Evolutionary conservation across 2,888 invertebrate species (phyloP), one percentile per base, ranked within the genome.

Genomic region (Nipponacmea schrenckii): DNA sequence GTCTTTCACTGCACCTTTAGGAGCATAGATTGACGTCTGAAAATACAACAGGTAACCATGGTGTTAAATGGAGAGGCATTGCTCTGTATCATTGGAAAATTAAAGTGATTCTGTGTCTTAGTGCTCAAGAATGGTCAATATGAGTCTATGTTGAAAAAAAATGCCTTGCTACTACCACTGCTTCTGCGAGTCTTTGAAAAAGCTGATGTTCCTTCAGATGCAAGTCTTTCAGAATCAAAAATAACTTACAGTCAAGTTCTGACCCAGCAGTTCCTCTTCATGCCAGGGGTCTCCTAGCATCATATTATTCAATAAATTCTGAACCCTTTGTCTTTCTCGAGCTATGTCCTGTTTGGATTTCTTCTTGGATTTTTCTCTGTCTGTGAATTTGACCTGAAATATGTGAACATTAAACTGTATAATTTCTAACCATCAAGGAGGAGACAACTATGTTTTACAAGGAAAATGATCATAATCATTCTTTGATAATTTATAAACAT

Each of bases 221-320:
- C n/a, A n/a, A n/a, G n/a, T n/a, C 39, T 39, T 39, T 39, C 1
- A 39, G 39, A 5, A 39, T 39, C 7, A n/a, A 20, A 27, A 64
- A 69, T 31, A 27, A 62, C 76, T 71, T 75, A 81, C 79, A 62
- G 74, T 67, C 46, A 80, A 72, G 20, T 72, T 76, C 39, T 79
- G 76, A 3, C 79, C 78, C 12, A 74, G 76, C 15, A 79, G 66
- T 62, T 71, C 68, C 24, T 80, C 77, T 62, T 80, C 78, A 74
- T 84, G 83, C 84, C 84, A 84, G 2, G 84, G 84, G 67, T 83
- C 80, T 10, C 82, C 81, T 8, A 84, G 79, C 73, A 80, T 79
- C 80, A 83, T 81, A 31, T 79, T 81, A 45, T 80, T 77, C 62
- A 84, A 67, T 3, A 76, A 78, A 64, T 77, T 81, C 70, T 79